Conservation (phyloP, 30 jellyfish, hydroid and myxozoan genomes). For the Catostylus mosaicus region DNA sequence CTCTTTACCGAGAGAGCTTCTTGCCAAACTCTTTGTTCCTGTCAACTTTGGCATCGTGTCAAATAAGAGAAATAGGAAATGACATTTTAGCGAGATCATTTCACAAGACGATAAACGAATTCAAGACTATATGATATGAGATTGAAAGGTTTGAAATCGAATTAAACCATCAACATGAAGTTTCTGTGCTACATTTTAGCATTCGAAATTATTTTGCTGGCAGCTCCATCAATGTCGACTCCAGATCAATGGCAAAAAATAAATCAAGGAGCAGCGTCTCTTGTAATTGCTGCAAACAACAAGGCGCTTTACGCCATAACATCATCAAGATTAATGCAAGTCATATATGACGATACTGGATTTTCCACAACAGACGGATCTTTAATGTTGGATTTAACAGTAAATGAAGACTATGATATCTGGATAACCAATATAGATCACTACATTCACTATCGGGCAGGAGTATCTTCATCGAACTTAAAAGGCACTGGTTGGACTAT, state of each 20-base stretch:
- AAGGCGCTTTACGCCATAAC: constrained; percentile 21
- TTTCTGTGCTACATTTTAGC: background rate
- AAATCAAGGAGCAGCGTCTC: constrained; percentile 3
- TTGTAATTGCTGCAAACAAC: constrained; percentile 7
- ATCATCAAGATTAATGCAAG: background rate
- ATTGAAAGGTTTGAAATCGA: background rate
- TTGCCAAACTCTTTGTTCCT: too few species aligned
- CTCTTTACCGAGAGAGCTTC: too few species aligned
- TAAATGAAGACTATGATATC: constrained; percentile 39
- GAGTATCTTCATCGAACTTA: constrained; percentile 22
- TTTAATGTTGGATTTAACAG: background rate
- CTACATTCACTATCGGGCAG: background rate
- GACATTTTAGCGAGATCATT: background rate
- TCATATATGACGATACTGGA: constrained; percentile 20
- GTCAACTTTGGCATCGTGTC: too few species aligned
- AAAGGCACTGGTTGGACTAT: constrained; percentile 30
- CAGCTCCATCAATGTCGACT: background rate
- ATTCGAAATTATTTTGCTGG: background rate
- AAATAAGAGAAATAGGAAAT: background rate
- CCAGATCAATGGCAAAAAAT: constrained; percentile 31
- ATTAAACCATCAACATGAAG: background rate
- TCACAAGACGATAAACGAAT: background rate
- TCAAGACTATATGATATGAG: background rate
- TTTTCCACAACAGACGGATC: background rate
- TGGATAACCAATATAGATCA: constrained; percentile 1